Evolutionary conservation across 2,888 invertebrate species (phyloP), one percentile per base, ranked within the genome.

Genomic region (Epicampocera succincta): DNA sequence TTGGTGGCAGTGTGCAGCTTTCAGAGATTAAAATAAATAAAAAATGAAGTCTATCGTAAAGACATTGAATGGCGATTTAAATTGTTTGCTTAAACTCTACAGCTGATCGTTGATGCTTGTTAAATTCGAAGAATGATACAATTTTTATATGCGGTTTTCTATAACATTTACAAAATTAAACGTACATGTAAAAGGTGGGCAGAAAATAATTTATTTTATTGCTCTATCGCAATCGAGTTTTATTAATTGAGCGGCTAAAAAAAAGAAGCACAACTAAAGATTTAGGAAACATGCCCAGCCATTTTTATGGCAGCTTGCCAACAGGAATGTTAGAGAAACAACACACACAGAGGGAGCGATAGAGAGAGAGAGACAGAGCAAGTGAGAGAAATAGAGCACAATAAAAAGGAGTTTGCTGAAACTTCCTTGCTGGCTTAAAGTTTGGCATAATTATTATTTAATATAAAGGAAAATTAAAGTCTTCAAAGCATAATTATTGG

Each of bases 131-230:
- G 15, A 38, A 46, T 29, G 13, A 44, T 44, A 19, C 46, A 44
- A 33, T 56, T 25, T n/a, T 13, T 38, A 50, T 50, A 66, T 48
- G 9, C 19, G 5, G n/a, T 11, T 29, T 13, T 6, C 15, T 50
- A 42, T 5, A 17, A 2, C 4, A 21, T 48, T 25, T 44, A 48
- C 48, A 19, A 19, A 21, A 8, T n/a, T 40, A 21, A 3, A 11
- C 42, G 2, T 38, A 72, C 50, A 61, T 15, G 33, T 52, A 29
- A 52, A 33, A 72, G 21, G 63, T 63, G 63, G 63, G 46, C 44
- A 11, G 73, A 5, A 48, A 25, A 46, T 56, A 33, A 54, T 19
- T 65, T 56, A 54, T 65, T 74, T 50, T 19, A 58, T 60, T 17
- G 12, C 13, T 38, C 63, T 73, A 50, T 54, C 42, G n/a, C 12